Evolutionary conservation across 2,888 invertebrate genomes (phyloP).

Genomic region (Sphaerophoria taeniata): DNA sequence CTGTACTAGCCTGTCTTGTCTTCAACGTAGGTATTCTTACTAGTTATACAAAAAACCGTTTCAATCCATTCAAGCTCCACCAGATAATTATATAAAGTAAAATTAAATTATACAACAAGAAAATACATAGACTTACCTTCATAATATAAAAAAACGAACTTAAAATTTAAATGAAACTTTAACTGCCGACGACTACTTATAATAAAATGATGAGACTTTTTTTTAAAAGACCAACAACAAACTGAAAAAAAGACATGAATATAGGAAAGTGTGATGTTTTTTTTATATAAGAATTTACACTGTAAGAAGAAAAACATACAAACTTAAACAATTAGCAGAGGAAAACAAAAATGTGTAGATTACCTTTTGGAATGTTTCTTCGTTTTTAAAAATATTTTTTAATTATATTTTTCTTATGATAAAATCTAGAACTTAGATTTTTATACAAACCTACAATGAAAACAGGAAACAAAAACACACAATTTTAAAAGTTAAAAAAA

Average conservation of each 20-base stretch:
- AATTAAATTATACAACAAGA: slow-evolving; percentile 3
- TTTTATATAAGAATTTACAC: slow-evolving; percentile 52
- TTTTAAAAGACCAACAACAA: slow-evolving; percentile 65
- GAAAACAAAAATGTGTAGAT: neutral
- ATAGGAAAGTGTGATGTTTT: slow-evolving; percentile 66
- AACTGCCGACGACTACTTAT: slow-evolving; percentile 68
- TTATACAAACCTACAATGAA: slow-evolving; percentile 53
- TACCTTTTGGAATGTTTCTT: slow-evolving; percentile 32
- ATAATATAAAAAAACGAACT: slow-evolving; percentile 1
- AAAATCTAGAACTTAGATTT: slow-evolving; percentile 67
- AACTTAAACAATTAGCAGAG: slow-evolving; percentile 3
- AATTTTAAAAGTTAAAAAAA: slow-evolving; percentile 22
- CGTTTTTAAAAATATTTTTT: slow-evolving; percentile 31
- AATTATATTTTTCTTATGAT: slow-evolving; percentile 30
- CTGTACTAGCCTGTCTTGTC: slow-evolving; percentile 25
- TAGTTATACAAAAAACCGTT: slow-evolving; percentile 46
- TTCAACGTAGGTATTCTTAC: neutral
- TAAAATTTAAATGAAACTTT: slow-evolving; percentile 59
- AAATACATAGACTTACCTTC: slow-evolving; percentile 32
- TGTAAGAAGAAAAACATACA: slow-evolving; percentile 40
- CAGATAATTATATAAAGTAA: slow-evolving; percentile 41
- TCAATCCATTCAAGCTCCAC: slow-evolving; percentile 71
- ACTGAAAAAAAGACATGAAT: slow-evolving; percentile 47
- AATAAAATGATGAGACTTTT: slow-evolving; percentile 56
- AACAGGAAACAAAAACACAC: slow-evolving; percentile 33